phyloP scores from a whole-genome alignment of 1,140 invertebrate species.

The Plutomurus gul region DNA sequence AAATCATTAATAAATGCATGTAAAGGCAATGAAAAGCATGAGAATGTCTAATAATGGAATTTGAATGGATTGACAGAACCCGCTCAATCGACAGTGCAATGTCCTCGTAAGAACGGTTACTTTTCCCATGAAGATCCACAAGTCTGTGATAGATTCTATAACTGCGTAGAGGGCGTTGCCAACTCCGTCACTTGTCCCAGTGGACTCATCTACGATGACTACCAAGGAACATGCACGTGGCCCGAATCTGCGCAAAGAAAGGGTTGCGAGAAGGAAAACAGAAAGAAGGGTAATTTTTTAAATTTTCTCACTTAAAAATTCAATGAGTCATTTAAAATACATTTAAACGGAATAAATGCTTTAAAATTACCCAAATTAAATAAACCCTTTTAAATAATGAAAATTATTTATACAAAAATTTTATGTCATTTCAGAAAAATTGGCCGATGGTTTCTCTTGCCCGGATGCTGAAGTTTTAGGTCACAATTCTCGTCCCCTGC shows the following conservation, averaged over 20 bases:
- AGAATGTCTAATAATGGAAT: background rate
- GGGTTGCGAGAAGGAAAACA: conserved; percentile 65
- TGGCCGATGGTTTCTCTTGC: conserved; percentile 78
- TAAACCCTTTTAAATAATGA: no score
- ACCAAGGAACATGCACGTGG: conserved; percentile 76
- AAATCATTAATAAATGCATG: no score
- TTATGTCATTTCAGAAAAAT: conserved; percentile 60
- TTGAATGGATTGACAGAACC: conserved; percentile 44
- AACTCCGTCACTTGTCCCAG: conserved; percentile 75
- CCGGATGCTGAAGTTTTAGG: conserved; percentile 72
- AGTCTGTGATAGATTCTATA: conserved; percentile 80
- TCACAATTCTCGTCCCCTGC: conserved; percentile 70
- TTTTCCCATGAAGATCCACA: conserved; percentile 76
- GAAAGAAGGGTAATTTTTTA: conserved; percentile 67
- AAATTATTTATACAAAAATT: no score
- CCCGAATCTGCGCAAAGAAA: conserved; percentile 61
- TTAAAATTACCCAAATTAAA: background rate
- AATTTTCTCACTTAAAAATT: no score
- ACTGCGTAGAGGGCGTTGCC: conserved; percentile 64
- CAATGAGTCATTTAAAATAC: no score
- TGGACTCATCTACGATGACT: conserved; percentile 78
- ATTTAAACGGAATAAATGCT: no score
- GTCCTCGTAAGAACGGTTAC: conserved; percentile 78
- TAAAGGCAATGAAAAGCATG: no score
- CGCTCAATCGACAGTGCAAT: conserved; percentile 53